Conservation (phyloP, 37 sponge, comb jelly and placozoan species). For the Aphrocallistes beatrix region DNA sequence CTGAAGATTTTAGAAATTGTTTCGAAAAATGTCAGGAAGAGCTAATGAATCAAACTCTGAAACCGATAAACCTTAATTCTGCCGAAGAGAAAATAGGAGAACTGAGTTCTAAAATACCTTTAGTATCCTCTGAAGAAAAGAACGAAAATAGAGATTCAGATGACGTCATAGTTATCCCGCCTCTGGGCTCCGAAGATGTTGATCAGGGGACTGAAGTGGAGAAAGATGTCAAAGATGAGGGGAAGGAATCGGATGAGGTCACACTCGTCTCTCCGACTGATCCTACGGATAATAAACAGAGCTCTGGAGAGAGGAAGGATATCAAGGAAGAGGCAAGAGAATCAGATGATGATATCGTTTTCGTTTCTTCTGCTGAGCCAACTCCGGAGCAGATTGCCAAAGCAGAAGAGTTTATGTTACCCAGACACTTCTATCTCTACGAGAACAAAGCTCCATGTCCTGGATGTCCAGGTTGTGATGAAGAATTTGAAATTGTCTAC, state of each 20-base stretch:
- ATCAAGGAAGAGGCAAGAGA: neutral
- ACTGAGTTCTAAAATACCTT: no score
- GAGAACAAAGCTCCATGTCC: constrained; percentile 44
- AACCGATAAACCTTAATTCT: neutral
- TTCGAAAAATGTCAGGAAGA: constrained; percentile 37
- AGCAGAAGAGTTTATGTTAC: constrained; percentile 43
- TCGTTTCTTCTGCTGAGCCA: constrained; percentile 40
- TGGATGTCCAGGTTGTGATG: constrained; percentile 68
- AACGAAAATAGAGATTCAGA: no score
- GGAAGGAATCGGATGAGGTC: neutral
- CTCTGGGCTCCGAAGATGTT: neutral
- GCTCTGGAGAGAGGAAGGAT: neutral
- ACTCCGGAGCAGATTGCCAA: constrained; percentile 36
- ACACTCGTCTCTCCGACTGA: neutral
- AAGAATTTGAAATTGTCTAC: constrained; percentile 22
- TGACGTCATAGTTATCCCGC: no score
- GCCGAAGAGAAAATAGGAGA: neutral
- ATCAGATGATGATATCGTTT: constrained; percentile 33
- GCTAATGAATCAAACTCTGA: neutral
- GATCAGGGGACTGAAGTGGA: neutral
- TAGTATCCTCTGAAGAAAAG: no score
- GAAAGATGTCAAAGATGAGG: neutral
- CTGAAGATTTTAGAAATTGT: constrained; percentile 44
- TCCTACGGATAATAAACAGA: neutral
- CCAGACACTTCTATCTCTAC: constrained; percentile 56